These are phyloP conservation scores for Notodonta ziczac DNA, from an alignment of 2,888 invertebrate genomes.

Conservation along the genomic window DNA sequence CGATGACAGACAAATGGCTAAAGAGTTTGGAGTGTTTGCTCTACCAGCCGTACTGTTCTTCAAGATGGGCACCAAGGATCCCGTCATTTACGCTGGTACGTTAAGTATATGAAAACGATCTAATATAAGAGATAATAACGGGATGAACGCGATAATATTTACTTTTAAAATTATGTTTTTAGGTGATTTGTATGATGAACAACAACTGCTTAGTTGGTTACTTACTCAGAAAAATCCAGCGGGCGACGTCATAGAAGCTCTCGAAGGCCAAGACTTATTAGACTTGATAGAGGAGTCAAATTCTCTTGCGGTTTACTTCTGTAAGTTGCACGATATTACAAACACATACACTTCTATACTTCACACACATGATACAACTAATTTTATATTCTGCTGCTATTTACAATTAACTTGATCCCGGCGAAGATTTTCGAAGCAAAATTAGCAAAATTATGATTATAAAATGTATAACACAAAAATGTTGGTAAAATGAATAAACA, in stretches of 20 bases:
- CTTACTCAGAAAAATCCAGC: conserved; percentile 96
- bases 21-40: conserved; percentile 95
- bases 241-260: conserved; percentile 94
- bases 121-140: neutral
- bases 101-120: neutral
- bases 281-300: conserved; percentile 91
- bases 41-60: conserved; percentile 96
- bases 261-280: conserved; percentile 91
- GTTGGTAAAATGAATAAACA: conserved; percentile 6
- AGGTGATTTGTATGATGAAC: conserved; percentile 95
- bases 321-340: conserved; percentile 86
- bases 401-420: conserved; percentile 8
- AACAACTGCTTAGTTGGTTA: conserved; percentile 95
- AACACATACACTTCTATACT: conserved; percentile 37
- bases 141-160: neutral
- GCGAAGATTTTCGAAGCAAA: conserved; percentile 9
- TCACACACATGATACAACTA: conserved; percentile 47
- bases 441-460: neutral
- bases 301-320: conserved; percentile 95
- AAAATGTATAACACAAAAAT: neutral
- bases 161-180: conserved; percentile 18
- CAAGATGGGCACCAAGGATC: conserved; percentile 93
- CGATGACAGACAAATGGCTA: conserved; percentile 94
- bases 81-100: conserved; percentile 94
- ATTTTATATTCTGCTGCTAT: conserved; percentile 31